Percentiles rank a stretch among this genome's conserved stretches.
phyloP scores from a whole-genome alignment of 2,113 vertebrate genomes.

The Regulus satrapa region DNA sequence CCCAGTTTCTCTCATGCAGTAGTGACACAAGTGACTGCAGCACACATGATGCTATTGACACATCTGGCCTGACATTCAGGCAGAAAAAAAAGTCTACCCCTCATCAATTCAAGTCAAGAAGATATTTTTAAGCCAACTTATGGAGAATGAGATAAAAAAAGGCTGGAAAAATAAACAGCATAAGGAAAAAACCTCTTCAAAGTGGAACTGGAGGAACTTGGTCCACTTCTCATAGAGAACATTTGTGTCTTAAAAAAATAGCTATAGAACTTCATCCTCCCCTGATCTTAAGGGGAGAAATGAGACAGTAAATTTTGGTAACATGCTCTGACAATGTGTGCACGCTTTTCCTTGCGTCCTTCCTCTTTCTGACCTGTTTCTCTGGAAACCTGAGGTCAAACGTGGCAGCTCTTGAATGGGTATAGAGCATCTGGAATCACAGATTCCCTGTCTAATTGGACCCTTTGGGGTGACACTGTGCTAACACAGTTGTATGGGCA shows the following conservation, averaged over 20 bases:
- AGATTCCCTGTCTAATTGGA: neutral
- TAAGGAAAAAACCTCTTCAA: neutral
- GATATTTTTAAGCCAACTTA: neutral
- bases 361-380: neutral
- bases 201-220: neutral
- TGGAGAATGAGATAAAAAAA: neutral
- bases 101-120: neutral
- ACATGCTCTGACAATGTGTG: neutral
- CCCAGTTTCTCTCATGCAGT: neutral
- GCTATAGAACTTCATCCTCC: neutral
- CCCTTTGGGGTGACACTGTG: neutral
- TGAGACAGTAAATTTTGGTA: neutral
- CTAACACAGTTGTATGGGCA: neutral
- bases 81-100: neutral
- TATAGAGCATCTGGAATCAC: neutral
- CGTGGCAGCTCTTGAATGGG: accelerated
- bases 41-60: neutral
- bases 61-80: neutral
- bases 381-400: neutral
- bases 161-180: neutral
- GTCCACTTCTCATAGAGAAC: neutral
- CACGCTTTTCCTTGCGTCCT: neutral
- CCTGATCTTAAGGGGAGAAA: neutral
- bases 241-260: neutral
- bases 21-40: neutral